Conservation (phyloP, 2,888 invertebrate species). For the Heteromyza rotundicornis region DNA sequence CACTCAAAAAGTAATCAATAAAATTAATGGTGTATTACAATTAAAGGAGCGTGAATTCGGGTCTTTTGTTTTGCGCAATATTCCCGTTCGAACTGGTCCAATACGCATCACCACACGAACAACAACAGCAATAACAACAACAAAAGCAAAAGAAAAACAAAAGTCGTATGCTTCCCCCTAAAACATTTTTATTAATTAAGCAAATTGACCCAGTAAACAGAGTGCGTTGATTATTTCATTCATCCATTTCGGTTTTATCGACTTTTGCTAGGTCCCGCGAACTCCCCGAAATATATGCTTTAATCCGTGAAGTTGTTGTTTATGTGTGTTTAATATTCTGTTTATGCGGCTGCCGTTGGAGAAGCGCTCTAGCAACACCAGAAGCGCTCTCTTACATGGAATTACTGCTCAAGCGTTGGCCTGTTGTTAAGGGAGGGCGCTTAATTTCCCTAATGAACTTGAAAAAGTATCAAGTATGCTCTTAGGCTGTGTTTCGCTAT, state of each 20-base stretch:
- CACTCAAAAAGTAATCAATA: constrained; percentile 41
- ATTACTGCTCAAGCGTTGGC: neutral
- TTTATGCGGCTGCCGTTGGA: constrained; percentile 18
- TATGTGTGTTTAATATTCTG: constrained; percentile 27
- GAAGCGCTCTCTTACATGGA: neutral
- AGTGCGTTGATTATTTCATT: constrained; percentile 39
- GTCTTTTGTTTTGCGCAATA: too few relatives aligned
- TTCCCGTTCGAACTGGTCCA: too few relatives aligned
- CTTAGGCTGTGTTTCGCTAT: neutral
- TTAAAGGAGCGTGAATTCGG: constrained; percentile 30
- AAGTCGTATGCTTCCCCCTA: too few relatives aligned
- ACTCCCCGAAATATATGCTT: neutral
- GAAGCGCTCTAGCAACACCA: neutral
- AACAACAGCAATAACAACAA: too few relatives aligned
- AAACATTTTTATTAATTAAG: constrained; percentile 48
- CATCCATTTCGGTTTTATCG: too few relatives aligned
- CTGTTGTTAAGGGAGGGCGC: constrained; percentile 8
- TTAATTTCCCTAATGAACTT: constrained; percentile 47
- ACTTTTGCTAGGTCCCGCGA: constrained; percentile 1
- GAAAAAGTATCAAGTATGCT: constrained; percentile 30
- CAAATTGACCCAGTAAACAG: constrained; percentile 38
- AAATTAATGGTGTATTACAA: constrained; percentile 43
- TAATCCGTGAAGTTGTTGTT: constrained; percentile 24
- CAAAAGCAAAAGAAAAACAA: too few relatives aligned
- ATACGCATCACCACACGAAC: too few relatives aligned